phyloP scores from a whole-genome alignment of 2,113 vertebrate species.

The Tragelaphus scriptus region DNA sequence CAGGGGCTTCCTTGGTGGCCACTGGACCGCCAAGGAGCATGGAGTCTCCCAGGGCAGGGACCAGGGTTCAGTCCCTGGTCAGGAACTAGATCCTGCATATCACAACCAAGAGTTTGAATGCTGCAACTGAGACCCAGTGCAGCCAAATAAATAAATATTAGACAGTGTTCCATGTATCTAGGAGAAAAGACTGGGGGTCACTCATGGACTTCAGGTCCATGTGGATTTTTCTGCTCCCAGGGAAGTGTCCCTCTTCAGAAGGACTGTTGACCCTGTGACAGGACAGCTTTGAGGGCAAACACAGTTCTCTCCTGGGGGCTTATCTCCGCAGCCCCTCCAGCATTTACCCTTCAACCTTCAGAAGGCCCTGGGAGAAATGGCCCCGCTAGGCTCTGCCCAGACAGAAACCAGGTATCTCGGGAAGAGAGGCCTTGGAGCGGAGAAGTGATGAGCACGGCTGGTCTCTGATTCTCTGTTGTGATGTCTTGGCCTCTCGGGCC shows the following conservation, averaged over 20 bases:
- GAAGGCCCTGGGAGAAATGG: neutral
- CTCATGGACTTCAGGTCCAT: neutral
- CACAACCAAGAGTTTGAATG: neutral
- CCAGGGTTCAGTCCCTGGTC: neutral
- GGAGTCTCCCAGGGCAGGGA: neutral
- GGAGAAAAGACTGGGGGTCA: neutral
- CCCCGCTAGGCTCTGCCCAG: too few relatives aligned
- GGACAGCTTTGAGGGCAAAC: neutral
- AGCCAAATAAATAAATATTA: neutral
- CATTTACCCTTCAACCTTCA: neutral
- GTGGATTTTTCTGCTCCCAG: neutral
- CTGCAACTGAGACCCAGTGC: neutral
- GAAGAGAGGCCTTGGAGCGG: rapidly evolving
- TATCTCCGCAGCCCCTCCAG: neutral
- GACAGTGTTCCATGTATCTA: rapidly evolving
- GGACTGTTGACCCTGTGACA: neutral
- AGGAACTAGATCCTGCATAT: neutral
- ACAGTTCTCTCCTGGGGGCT: neutral
- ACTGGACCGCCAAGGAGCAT: neutral
- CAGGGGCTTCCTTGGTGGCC: neutral
- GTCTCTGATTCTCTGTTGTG: neutral
- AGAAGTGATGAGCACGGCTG: rapidly evolving
- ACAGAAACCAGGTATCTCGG: rapidly evolving
- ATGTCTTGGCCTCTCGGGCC: neutral
- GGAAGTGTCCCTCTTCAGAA: neutral